Base-by-base conservation (phyloP, 1,140 invertebrate genomes). In the Caerostris extrusa region DNA sequence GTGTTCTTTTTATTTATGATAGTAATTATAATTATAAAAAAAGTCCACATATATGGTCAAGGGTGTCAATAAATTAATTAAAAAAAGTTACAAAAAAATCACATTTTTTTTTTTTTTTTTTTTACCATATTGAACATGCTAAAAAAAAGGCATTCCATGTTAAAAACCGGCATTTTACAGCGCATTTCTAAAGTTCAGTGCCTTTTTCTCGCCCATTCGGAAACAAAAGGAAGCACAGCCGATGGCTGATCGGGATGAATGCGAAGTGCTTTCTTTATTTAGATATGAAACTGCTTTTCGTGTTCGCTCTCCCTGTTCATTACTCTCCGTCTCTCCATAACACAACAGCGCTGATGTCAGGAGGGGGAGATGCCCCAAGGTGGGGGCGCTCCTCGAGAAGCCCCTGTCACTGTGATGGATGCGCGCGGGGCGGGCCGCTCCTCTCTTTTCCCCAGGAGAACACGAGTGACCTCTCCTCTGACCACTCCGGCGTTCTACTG, bases 221-320 rank as follows among this genome's bases (percentile, higher is more conserved):
- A 64, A 10, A 7, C 61, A 7, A 10, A 64, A 3, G 61, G 61
- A 64, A 64, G 61, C 1, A 64, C 61, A 17, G 61, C 7, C 7
- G 61, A 7, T 64, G 7, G 7, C 7, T 64, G 71, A 77, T 50
- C 6, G 34, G 69, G 12, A 34, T 7, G 8, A 19, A 71, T 71
- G 6, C 67, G 67, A 71, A 50, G 17, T 7, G 34, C 53, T 19
- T 83, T 83, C 82, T 83, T 83, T 83, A 83, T 83, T 83, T 83
- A 83, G 82, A 83, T 83, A 56, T 83, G 82, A 83, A 83, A 83
- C 82, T 83, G 82, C 82, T 83, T n/a, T 83, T 77, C 71, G 71
- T 77, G 71, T 77, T 77, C 34, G 19, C 71, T 53, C 71, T 58
- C 56, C 82, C 56, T 56, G 53, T 83, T 83, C 56, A 57, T 58